A percentile compares a stretch with the other conserved stretches of the same genome.
These are phyloP conservation scores for Hecatera dysodea DNA, from an alignment of 2,888 invertebrate species.

Conservation along the genomic window DNA sequence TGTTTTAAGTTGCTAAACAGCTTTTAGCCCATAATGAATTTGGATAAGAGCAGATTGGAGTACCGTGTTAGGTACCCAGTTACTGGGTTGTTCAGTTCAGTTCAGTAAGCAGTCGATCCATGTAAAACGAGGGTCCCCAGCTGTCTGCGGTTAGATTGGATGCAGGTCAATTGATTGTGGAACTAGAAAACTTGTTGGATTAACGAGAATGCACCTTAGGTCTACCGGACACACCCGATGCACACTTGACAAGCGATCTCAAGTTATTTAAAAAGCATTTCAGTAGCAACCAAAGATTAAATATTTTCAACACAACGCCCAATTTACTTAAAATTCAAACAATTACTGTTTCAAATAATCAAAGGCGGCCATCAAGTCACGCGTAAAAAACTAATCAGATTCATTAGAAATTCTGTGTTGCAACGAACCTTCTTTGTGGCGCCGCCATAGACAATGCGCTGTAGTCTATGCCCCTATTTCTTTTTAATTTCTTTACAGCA, in stretches of 20 bases:
- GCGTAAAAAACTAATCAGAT: slow-evolving; percentile 77
- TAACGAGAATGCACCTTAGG: too few species aligned
- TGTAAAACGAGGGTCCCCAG: too few species aligned
- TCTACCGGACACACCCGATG: too few species aligned
- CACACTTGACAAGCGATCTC: background rate
- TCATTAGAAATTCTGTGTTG: slow-evolving; percentile 77
- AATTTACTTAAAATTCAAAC: slow-evolving; percentile 65
- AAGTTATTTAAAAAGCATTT: slow-evolving; percentile 24
- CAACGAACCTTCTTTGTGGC: slow-evolving; percentile 69
- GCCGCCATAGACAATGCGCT: slow-evolving; percentile 74
- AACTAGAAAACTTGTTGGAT: too few species aligned
- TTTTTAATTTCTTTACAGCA: slow-evolving; percentile 85
- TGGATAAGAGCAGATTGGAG: too few species aligned
- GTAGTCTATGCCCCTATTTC: slow-evolving; percentile 83
- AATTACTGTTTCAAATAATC: slow-evolving; percentile 65
- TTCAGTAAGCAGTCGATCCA: too few species aligned
- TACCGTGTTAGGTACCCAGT: too few species aligned
- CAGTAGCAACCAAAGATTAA: slow-evolving; percentile 41
- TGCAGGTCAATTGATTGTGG: too few species aligned
- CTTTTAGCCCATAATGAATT: too few species aligned
- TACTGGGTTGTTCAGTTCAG: too few species aligned
- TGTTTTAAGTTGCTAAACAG: too few species aligned
- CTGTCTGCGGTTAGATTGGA: too few species aligned
- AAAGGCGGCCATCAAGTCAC: slow-evolving; percentile 62
- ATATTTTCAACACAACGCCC: slow-evolving; percentile 41